These are phyloP conservation scores for Colostygia pectinataria DNA, from an alignment of 2,888 invertebrate species.

Conservation along the genomic window DNA sequence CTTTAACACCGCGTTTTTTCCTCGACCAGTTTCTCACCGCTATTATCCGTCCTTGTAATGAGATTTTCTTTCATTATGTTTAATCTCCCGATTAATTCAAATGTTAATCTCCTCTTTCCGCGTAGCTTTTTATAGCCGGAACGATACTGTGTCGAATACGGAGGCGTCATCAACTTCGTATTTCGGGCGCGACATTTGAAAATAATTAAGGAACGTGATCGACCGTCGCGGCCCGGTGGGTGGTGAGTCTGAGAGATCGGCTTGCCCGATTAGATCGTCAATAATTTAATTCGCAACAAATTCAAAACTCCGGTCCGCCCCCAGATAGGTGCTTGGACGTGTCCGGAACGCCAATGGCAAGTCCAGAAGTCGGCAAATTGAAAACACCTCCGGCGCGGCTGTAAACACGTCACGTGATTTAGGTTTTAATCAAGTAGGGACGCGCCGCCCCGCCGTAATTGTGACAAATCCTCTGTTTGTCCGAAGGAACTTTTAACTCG, in stretches of 20 bases:
- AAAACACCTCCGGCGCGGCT: slow-evolving; percentile 81
- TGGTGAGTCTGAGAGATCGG: slow-evolving; percentile 53
- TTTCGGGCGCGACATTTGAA: slow-evolving; percentile 66
- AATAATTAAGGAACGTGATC: slow-evolving; percentile 79
- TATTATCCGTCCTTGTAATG: slow-evolving; percentile 78
- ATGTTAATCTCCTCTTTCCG: slow-evolving; percentile 79
- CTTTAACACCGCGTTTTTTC: slow-evolving; percentile 65
- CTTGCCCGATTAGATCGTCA: slow-evolving; percentile 74
- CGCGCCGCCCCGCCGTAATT: slow-evolving; percentile 79
- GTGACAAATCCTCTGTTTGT: slow-evolving; percentile 84
- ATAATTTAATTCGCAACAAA: slow-evolving; percentile 82
- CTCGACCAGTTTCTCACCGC: slow-evolving; percentile 75
- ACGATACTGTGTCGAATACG: slow-evolving; percentile 64
- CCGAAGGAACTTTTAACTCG: slow-evolving; percentile 81
- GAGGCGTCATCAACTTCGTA: slow-evolving; percentile 57
- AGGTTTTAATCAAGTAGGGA: slow-evolving; percentile 83
- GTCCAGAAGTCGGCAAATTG: slow-evolving; percentile 79
- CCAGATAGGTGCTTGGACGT: slow-evolving; percentile 78
- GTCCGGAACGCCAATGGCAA: slow-evolving; percentile 79
- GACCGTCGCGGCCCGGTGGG: slow-evolving; percentile 34
- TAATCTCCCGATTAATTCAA: slow-evolving; percentile 83
- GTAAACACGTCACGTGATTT: slow-evolving; percentile 84
- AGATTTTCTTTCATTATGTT: slow-evolving; percentile 84
- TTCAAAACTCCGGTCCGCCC: slow-evolving; percentile 75
- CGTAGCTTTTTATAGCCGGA: slow-evolving; percentile 70